Percentiles rank a stretch among this genome's conserved stretches.
Evolutionary conservation across 2,888 invertebrate species (phyloP).

Genomic region (Anagyrus pseudococci): DNA sequence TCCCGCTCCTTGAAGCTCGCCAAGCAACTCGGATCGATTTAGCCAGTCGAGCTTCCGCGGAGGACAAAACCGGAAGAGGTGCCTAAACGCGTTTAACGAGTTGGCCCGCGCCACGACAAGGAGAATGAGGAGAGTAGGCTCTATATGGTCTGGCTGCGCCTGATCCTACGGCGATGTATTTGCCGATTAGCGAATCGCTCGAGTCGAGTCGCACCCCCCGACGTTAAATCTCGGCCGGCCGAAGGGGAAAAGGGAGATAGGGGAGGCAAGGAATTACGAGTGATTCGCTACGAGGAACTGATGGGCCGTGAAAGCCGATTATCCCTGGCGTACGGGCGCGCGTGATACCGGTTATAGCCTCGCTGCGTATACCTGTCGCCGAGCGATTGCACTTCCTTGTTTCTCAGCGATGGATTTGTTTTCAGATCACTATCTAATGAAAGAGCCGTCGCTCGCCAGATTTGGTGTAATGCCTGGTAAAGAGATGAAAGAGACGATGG

Average conservation of each 20-base stretch:
- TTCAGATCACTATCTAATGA: neutral
- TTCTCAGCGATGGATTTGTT: slow-evolving; percentile 12
- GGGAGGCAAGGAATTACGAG: slow-evolving; percentile 9
- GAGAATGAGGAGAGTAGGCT: too few species aligned
- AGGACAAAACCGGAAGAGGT: slow-evolving; percentile 9
- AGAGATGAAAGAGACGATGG: too few species aligned
- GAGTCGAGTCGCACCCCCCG: too few species aligned
- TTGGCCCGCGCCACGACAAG: neutral
- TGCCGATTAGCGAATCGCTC: too few species aligned
- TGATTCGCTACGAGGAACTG: slow-evolving; percentile 21
- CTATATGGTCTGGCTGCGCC: too few species aligned
- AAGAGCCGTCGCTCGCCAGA: too few species aligned
- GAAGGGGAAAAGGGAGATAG: neutral
- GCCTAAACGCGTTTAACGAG: slow-evolving; percentile 11
- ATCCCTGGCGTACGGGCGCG: neutral
- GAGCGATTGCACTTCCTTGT: slow-evolving; percentile 11
- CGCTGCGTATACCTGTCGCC: neutral
- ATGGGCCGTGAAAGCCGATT: slow-evolving; percentile 26
- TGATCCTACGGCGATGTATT: too few species aligned
- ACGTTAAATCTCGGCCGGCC: too few species aligned
- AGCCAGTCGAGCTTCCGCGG: neutral
- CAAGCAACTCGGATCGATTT: neutral
- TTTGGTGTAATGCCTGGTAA: too few species aligned
- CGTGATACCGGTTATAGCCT: slow-evolving; percentile 11
- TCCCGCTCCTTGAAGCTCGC: neutral